A percentile compares a stretch with the other conserved stretches of the same genome.
Evolutionary conservation across 2,113 vertebrate genomes (phyloP).

Genomic region (Gavia stellata): DNA sequence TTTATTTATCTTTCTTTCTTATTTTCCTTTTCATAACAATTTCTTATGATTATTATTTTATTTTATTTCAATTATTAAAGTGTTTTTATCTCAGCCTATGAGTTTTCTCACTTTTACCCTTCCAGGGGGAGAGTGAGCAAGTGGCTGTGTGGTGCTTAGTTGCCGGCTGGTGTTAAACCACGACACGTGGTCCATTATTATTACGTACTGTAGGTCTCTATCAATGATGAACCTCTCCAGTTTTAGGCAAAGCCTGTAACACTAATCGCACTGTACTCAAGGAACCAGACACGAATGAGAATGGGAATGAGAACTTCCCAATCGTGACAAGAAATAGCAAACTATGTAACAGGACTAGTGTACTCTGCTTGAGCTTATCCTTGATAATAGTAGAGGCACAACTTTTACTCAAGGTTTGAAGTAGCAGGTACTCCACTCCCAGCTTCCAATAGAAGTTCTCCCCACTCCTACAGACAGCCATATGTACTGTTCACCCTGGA

Average conservation of each 20-base stretch:
- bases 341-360: background rate
- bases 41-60: no score
- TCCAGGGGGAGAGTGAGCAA: no score
- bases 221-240: background rate
- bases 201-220: background rate
- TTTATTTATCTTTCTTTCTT: no score
- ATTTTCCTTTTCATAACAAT: no score
- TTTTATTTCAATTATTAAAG: no score
- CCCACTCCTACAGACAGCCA: background rate
- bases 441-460: background rate
- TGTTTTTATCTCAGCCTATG: no score
- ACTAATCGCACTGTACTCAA: background rate
- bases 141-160: no score
- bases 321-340: background rate
- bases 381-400: background rate
- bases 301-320: background rate
- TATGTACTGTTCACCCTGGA: background rate
- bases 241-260: background rate
- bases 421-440: background rate
- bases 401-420: background rate
- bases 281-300: accelerated
- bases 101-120: no score
- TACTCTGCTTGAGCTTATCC: background rate
- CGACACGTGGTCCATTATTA: accelerated
- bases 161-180: no score